A percentile compares a stretch with the other conserved stretches of the same genome.
These are phyloP conservation scores for Norana najaformis DNA, from an alignment of 2,888 invertebrate genomes.

Conservation along the genomic window DNA sequence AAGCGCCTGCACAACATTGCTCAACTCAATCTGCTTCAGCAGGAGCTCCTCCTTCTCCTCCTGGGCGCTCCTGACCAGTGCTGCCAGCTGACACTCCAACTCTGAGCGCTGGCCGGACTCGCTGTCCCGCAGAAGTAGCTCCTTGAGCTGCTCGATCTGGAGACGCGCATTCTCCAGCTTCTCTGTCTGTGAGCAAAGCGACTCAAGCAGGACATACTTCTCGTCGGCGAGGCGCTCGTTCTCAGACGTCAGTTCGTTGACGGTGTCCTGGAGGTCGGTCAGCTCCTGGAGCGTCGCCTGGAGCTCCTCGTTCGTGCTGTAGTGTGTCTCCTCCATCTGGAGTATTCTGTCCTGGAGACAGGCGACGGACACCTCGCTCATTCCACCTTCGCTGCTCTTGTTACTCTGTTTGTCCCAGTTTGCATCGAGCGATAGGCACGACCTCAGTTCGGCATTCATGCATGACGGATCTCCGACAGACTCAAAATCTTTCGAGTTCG, in stretches of 20 bases:
- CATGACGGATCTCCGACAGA: slow-evolving; percentile 27
- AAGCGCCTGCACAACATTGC: slow-evolving; percentile 69
- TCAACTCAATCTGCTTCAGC: slow-evolving; percentile 77
- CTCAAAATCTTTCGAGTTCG: slow-evolving; percentile 30
- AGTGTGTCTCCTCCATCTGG: slow-evolving; percentile 89
- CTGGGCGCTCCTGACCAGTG: slow-evolving; percentile 72
- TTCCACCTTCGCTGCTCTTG: slow-evolving; percentile 68
- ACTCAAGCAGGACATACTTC: slow-evolving; percentile 84
- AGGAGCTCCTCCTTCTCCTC: slow-evolving; percentile 59
- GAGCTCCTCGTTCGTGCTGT: slow-evolving; percentile 64
- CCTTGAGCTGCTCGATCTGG: slow-evolving; percentile 82
- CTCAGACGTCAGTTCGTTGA: slow-evolving; percentile 83
- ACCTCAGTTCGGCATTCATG: slow-evolving; percentile 30
- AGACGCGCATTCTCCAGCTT: slow-evolving; percentile 84
- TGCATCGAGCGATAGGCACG: slow-evolving; percentile 48
- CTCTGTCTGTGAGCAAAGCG: slow-evolving; percentile 87
- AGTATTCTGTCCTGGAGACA: slow-evolving; percentile 87
- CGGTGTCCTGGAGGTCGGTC: slow-evolving; percentile 71
- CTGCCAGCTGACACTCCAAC: slow-evolving; percentile 72
- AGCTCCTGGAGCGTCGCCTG: slow-evolving; percentile 79
- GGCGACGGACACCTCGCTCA: slow-evolving; percentile 83
- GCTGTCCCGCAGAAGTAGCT: slow-evolving; percentile 66
- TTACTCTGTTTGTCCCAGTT: slow-evolving; percentile 87
- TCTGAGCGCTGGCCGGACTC: slow-evolving; percentile 56
- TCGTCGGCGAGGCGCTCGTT: slow-evolving; percentile 85